Base-by-base conservation (phyloP, 2,113 vertebrate species). In the Elgaria multicarinata region DNA sequence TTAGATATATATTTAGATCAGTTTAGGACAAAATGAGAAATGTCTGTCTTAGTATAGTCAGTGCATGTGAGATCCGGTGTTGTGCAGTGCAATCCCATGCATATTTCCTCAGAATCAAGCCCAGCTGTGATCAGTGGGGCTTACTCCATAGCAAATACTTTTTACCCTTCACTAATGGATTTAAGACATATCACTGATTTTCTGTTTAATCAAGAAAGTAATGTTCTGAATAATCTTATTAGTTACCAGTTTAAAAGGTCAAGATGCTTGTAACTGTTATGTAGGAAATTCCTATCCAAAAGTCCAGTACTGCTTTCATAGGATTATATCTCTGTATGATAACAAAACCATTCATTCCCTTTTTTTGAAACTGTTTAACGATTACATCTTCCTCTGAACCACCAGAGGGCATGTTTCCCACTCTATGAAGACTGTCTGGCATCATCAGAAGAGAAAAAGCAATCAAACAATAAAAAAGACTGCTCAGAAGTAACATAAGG, bases 331-430 rank as follows among this genome's bases (percentile, higher is more conserved):
- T 36, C 67, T 80, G 53, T 86, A 80, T 24, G 26, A 81, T 55
- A 24, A 79, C 44, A 22, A 16, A 64, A 1, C 13, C 72, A 75
- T 36, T n/a, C 31, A 77, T 77, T 77, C 77, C 80, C 13, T 46
- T 64, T 39, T n/a, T 50, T 20, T 81, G 81, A 75, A 71, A 62
- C 58, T 79, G 71, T 18, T 53, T 24, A 1, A 39, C 3, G 6
- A 36, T 36, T 28, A 42, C 28, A 77, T 2, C 39, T 9, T 0
- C 0, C 0, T 13, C 0, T 0, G 0, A 0, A 0, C 92, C 97
- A 88, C 83, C 93, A 58, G 97, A 96, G 94, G 92, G 96, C 94
- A 93, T 53, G 42, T 42, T 66, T 72, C 94, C 84, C 82, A 89
- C 90, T 93, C 58, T 42, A 14, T 64, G 36, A 85, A 24, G 3